Percentiles rank a stretch among this genome's conserved stretches.
Conservation (phyloP, 35 echinoderm and acorn worm genomes). For the Lytechinus variegatus region DNA sequence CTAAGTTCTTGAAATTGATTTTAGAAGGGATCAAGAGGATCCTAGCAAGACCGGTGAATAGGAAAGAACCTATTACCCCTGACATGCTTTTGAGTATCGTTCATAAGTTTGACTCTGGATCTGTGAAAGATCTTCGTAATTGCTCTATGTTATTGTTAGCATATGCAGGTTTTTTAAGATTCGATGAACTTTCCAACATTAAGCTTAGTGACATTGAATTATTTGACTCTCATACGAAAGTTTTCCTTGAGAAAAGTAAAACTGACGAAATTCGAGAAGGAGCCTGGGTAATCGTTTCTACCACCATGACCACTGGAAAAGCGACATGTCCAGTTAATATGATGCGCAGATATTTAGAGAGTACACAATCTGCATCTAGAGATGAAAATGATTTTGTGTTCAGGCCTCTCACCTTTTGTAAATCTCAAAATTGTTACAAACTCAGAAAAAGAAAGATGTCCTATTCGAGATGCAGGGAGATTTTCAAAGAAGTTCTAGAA, state of each 20-base stretch:
- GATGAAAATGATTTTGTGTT: conserved; percentile 26
- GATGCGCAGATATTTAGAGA: conserved; percentile 39
- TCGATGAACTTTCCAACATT: background rate
- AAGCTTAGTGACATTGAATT: background rate
- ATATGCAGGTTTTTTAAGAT: background rate
- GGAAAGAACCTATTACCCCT: background rate
- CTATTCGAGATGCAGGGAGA: conserved; percentile 61
- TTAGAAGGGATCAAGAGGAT: background rate
- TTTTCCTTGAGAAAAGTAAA: conserved; percentile 38
- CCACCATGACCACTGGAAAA: too few species aligned
- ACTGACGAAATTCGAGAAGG: conserved; percentile 52
- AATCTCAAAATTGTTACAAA: background rate
- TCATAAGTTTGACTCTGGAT: background rate
- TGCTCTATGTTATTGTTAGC: background rate
- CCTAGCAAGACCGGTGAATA: background rate
- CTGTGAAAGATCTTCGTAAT: background rate
- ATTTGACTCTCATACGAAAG: background rate
- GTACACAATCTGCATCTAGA: too few species aligned
- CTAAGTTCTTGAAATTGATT: background rate
- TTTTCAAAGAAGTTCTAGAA: conserved; percentile 45
- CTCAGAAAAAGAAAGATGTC: conserved; percentile 59
- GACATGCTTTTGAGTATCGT: too few species aligned
- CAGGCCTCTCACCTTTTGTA: conserved; percentile 16
- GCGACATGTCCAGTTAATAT: conserved; percentile 9
- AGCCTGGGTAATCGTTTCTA: conserved; percentile 45